Evolutionary conservation across 2,113 vertebrate species (phyloP).

Genomic region (Chauna torquata): DNA sequence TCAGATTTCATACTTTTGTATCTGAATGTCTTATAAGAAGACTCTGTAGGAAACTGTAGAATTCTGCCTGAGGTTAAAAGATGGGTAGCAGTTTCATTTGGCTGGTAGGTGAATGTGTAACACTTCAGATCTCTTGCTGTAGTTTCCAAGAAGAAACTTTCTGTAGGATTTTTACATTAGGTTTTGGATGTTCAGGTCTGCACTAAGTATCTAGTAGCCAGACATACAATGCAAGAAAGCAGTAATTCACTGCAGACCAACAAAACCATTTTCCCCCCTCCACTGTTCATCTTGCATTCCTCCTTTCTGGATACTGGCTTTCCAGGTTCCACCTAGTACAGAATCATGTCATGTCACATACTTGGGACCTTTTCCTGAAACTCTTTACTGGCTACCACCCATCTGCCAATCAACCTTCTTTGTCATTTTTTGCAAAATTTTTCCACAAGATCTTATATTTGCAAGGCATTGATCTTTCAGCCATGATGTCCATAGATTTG

Average conservation of each 20-base stretch:
- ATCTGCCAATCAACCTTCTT: not conserved
- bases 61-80: not conserved
- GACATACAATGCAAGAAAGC: accelerated
- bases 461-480: not conserved
- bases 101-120: not conserved
- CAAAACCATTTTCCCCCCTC: not conserved
- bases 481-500: not conserved
- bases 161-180: not conserved
- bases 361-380: not conserved
- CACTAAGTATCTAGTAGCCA: not conserved
- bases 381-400: not conserved
- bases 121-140: not conserved
- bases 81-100: not conserved
- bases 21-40: not conserved
- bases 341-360: not conserved
- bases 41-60: not conserved
- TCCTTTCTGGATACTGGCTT: not conserved
- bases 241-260: not conserved
- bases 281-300: not conserved
- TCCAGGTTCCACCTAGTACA: not conserved
- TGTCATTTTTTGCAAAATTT: not conserved
- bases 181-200: not conserved
- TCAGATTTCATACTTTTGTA: not conserved
- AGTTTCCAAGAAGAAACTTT: not conserved
- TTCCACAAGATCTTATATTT: not conserved